A percentile compares a stretch with the other conserved stretches of the same genome.
These are phyloP conservation scores for Rhagophthalmus giganteus DNA, from an alignment of 2,888 invertebrate genomes.

Conservation along the genomic window DNA sequence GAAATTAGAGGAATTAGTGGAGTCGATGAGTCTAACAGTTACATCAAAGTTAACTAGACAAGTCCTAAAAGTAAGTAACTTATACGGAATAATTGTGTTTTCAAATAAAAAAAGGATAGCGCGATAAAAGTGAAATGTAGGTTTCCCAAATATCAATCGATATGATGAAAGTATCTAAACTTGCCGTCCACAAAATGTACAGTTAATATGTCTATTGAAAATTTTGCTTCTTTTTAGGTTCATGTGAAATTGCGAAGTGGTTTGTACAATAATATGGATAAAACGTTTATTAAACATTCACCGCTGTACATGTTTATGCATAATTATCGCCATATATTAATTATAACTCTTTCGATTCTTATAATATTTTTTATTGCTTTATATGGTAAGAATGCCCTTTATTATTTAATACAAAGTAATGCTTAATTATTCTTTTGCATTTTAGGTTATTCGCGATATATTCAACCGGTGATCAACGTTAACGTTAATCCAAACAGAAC, in stretches of 20 bases:
- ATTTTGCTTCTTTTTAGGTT: neutral
- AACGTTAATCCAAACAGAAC: neutral
- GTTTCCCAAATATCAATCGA: too few species aligned
- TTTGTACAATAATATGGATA: neutral
- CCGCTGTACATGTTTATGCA: neutral
- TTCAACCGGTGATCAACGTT: neutral
- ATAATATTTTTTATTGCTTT: neutral
- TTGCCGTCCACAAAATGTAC: too few species aligned
- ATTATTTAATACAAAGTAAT: neutral
- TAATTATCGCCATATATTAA: neutral
- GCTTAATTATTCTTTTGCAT: neutral
- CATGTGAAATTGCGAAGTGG: neutral
- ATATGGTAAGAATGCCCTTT: neutral
- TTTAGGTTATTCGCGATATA: neutral
- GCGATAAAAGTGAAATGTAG: too few species aligned
- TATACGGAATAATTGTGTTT: neutral
- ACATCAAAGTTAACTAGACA: constrained; percentile 48
- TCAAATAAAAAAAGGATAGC: neutral
- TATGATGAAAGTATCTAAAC: too few species aligned
- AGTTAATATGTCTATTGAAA: neutral
- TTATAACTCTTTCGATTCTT: neutral
- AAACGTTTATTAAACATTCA: neutral
- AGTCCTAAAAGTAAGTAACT: constrained; percentile 39
- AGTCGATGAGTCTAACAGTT: constrained; percentile 48
- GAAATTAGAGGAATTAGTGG: constrained; percentile 49